Base-by-base conservation (phyloP, 2,113 vertebrate species). In the Psilopogon haemacephalus region DNA sequence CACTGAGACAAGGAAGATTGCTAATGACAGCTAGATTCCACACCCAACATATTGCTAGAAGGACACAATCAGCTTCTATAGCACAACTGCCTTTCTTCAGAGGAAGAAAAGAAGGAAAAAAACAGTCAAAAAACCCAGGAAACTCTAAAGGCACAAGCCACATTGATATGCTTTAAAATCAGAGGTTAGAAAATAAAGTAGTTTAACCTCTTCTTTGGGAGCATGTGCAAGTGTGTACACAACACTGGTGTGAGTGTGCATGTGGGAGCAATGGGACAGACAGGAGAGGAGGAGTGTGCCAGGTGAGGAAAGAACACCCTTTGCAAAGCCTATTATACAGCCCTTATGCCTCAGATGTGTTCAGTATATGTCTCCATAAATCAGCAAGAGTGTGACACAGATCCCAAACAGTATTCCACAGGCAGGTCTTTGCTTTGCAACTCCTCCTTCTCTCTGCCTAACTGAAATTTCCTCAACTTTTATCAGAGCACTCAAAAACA, bases 31-130 rank as follows among this genome's bases (percentile, higher is more conserved):
- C 7, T 55, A 84, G 38, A 89, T 82, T 59, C 28, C 73, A 69
- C 35, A 82, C n/a, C 68, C n/a, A 18, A 68, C 92, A 95, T 64
- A 85, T 18, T 69, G 50, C 91, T 85, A 75, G 74, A 94, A 94
- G 93, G 84, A 94, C 38, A 84, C 60, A 71, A 88, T 94, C 88
- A 92, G 84, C 89, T 87, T 78, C 52, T 42, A 46, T 1, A 89
- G 63, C 56, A 86, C 33, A 95, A 88, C 80, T 38, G 75, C 46
- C 67, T 79, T 77, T 42, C 35, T 81, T 65, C 37, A 52, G 86
- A 96, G 83, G 50, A 44, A 82, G 89, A 84, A 63, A 54, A 24
- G 11, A 48, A 24, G 74, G 74, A 23, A 48, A 48, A 20, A 24
- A 50, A 23, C 48, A 50, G 48, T 24, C 46, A 12, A 50, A 50